Percentiles rank a stretch among this genome's conserved stretches.
Evolutionary conservation across 2,797 vertebrate genomes (phyloP).

Genomic region (Octomys mimax): DNA sequence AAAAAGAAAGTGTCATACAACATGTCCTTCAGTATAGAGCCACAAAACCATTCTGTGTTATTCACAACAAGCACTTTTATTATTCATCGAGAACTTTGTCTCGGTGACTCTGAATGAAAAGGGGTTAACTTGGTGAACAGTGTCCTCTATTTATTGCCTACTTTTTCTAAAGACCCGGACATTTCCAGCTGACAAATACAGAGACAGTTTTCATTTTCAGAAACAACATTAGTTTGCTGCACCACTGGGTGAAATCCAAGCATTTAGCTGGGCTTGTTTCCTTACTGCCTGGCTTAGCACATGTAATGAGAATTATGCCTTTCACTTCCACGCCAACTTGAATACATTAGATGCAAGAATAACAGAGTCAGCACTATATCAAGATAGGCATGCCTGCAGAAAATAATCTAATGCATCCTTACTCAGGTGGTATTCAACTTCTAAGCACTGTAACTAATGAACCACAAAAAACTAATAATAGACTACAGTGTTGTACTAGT

Average conservation of each 20-base stretch:
- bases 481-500: slow-evolving; percentile 72
- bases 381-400: slow-evolving; percentile 85
- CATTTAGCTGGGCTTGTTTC: slow-evolving; percentile 86
- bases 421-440: slow-evolving; percentile 75
- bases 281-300: slow-evolving; percentile 87
- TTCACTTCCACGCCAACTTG: slow-evolving; percentile 84
- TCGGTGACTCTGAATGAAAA: slow-evolving; percentile 67
- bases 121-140: slow-evolving; percentile 73
- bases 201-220: slow-evolving; percentile 82
- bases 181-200: slow-evolving; percentile 80
- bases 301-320: slow-evolving; percentile 87
- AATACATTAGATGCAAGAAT: slow-evolving; percentile 85
- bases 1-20: slow-evolving; percentile 71
- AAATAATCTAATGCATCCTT: slow-evolving; percentile 73
- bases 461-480: slow-evolving; percentile 69
- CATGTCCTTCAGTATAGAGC: slow-evolving; percentile 76
- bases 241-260: slow-evolving; percentile 87
- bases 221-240: slow-evolving; percentile 87
- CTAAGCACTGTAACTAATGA: slow-evolving; percentile 77
- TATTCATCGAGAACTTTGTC: slow-evolving; percentile 68
- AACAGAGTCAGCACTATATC: slow-evolving; percentile 87
- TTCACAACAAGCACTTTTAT: slow-evolving; percentile 68
- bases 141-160: slow-evolving; percentile 68
- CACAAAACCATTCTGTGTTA: slow-evolving; percentile 66
- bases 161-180: slow-evolving; percentile 68